These are phyloP conservation scores for Dromius quadrimaculatus DNA, from an alignment of 2,888 invertebrate species.

Conservation along the genomic window DNA sequence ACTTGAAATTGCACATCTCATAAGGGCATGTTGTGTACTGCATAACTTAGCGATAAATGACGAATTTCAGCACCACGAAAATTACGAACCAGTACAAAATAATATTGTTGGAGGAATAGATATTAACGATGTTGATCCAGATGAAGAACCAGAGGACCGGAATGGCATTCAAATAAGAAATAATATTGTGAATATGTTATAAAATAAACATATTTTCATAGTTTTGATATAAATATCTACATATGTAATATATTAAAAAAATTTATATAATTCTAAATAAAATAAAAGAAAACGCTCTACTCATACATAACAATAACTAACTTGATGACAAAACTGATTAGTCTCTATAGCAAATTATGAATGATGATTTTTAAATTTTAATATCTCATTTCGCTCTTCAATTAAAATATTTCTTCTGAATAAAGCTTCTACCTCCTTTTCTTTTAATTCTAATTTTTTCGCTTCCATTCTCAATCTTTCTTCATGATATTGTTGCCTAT, in stretches of 20 bases:
- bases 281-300: constrained; percentile 1
- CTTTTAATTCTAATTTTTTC: constrained; percentile 19
- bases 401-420: constrained; percentile 4
- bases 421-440: not conserved
- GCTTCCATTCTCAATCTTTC: constrained; percentile 9
- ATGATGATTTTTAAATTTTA: not conserved
- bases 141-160: constrained; percentile 22
- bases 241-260: not conserved
- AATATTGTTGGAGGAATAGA: not conserved
- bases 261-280: constrained; percentile 1
- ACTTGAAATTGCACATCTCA: not conserved
- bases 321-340: not conserved
- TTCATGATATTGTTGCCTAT: constrained; percentile 9
- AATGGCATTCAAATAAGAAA: constrained; percentile 11
- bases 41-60: constrained; percentile 19
- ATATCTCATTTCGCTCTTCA: constrained; percentile 9
- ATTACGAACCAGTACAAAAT: constrained; percentile 1
- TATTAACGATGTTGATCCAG: constrained; percentile 3
- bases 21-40: constrained; percentile 12
- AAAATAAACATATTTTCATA: not conserved
- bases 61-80: not conserved
- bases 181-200: constrained; percentile 11
- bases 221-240: constrained; percentile 8
- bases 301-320: not conserved
- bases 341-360: not conserved